These are phyloP conservation scores for Anhinga rufa DNA, from an alignment of 2,113 vertebrate genomes.

Conservation along the genomic window DNA sequence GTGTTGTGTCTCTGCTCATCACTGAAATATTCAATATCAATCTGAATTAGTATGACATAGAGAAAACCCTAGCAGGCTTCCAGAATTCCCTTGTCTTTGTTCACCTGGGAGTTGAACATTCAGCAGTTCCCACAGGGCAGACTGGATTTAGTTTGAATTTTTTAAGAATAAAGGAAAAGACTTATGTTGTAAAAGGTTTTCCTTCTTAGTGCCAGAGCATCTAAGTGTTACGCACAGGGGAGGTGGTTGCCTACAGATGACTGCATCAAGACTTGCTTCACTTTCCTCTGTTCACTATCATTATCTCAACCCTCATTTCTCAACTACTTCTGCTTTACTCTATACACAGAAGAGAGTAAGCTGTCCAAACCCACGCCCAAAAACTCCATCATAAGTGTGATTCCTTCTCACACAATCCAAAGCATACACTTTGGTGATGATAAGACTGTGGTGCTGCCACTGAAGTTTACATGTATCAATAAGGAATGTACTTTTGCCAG, in stretches of 20 bases:
- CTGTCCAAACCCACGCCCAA: background rate
- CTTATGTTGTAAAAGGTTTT: background rate
- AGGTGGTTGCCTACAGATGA: background rate
- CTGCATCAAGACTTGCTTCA: background rate
- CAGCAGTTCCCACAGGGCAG: background rate
- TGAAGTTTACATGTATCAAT: accelerated
- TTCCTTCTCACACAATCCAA: background rate
- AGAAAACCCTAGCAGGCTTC: background rate
- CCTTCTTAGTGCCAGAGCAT: background rate
- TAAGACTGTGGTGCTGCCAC: background rate
- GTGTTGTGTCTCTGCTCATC: background rate
- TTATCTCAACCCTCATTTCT: background rate
- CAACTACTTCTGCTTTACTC: background rate
- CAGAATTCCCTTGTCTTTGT: background rate
- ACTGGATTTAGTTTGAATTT: background rate
- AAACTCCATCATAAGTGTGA: background rate
- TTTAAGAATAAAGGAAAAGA: background rate
- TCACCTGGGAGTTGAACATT: background rate
- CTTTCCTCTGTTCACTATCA: background rate
- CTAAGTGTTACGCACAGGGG: accelerated
- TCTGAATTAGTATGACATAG: background rate
- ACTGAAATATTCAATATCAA: background rate
- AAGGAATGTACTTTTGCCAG: background rate
- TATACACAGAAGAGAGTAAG: background rate
- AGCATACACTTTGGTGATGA: background rate